A percentile compares a stretch with the other conserved stretches of the same genome.
These are phyloP conservation scores for Jacana jacana DNA, from an alignment of 2,113 vertebrate species.

Conservation along the genomic window DNA sequence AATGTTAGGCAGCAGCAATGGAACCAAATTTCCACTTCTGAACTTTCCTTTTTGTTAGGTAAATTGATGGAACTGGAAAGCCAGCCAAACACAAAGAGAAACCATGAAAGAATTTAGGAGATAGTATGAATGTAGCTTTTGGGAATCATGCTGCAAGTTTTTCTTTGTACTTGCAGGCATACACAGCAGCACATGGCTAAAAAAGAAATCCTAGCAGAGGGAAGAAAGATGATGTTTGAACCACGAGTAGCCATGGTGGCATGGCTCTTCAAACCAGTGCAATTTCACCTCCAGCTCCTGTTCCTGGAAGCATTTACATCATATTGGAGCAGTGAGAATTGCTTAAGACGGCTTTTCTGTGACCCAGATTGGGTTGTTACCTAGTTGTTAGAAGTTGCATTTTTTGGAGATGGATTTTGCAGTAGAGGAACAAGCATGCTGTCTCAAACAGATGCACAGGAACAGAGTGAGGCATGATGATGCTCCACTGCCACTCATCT, in stretches of 20 bases:
- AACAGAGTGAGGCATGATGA: neutral
- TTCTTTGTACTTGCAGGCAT: neutral
- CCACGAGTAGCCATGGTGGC: neutral
- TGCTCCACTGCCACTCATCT: neutral
- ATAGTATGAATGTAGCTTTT: neutral
- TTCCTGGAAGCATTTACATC: neutral
- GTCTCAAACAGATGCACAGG: accelerated
- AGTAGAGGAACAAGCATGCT: neutral
- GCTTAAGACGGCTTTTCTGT: neutral
- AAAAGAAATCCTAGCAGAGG: neutral
- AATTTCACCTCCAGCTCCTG: neutral
- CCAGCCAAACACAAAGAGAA: neutral
- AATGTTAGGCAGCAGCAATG: neutral
- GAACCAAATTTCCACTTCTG: neutral
- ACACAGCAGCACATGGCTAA: neutral
- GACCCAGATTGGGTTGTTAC: neutral
- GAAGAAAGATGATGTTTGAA: neutral
- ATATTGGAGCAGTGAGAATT: neutral
- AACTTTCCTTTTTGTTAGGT: neutral
- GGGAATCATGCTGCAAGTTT: neutral
- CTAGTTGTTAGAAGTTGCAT: neutral
- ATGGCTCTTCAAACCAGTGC: neutral
- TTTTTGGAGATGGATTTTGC: neutral
- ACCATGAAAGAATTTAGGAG: neutral
- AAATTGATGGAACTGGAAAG: neutral